Percentiles rank a stretch among this genome's conserved stretches.
Evolutionary conservation across 2,113 vertebrate genomes (phyloP).

Genomic region (Crocuta crocuta): DNA sequence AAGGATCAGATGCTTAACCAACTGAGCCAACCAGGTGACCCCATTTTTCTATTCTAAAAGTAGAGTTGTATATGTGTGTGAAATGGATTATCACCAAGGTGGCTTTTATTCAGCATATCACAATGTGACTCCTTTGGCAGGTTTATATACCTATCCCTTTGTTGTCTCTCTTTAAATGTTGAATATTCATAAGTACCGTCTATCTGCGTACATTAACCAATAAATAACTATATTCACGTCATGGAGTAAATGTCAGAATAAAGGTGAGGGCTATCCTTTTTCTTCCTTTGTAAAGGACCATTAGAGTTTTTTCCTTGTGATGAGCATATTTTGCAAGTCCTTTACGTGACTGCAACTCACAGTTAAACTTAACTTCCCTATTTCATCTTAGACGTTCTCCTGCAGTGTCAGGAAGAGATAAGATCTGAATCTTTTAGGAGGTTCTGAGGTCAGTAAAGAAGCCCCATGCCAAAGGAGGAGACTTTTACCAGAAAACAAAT

Average conservation of each 20-base stretch:
- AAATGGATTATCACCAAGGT: background rate
- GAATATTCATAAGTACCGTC: background rate
- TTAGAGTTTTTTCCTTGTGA: background rate
- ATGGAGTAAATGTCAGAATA: background rate
- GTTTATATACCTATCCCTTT: background rate
- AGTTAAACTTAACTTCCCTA: background rate
- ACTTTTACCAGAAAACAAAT: background rate
- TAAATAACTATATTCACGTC: background rate
- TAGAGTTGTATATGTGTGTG: background rate
- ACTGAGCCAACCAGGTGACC: too few species aligned
- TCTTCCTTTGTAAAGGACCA: background rate
- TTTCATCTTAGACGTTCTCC: background rate
- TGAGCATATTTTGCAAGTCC: conserved; percentile 36
- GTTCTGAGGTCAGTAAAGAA: background rate
- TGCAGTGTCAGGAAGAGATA: background rate
- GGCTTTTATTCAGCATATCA: background rate
- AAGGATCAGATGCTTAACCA: too few species aligned
- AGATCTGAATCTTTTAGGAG: background rate
- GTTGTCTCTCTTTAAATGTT: conserved; percentile 37
- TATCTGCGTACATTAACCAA: background rate
- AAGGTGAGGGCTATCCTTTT: background rate
- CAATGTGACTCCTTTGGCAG: background rate
- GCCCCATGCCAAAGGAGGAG: background rate
- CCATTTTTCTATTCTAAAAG: background rate
- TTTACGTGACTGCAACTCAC: background rate